Evolutionary conservation across 2,888 invertebrate species (phyloP).

Genomic region (Pandemis cinnamomeana): DNA sequence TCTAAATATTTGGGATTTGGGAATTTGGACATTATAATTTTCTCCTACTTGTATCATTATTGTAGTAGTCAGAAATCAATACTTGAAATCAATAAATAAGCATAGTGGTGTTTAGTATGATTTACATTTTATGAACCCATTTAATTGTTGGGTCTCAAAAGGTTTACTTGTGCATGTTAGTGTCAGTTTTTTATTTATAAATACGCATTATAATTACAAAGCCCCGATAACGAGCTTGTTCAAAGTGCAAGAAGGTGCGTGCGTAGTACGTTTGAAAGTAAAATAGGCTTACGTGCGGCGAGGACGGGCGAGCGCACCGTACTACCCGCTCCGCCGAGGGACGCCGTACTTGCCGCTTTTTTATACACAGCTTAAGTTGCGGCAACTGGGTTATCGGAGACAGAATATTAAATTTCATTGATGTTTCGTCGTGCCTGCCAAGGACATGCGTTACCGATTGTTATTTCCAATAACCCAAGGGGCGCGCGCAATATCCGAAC

Average conservation of each 20-base stretch:
- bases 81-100: too few species aligned
- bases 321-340: conserved; percentile 66
- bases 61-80: neutral
- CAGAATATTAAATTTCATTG: conserved; percentile 81
- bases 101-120: too few species aligned
- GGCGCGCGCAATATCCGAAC: conserved; percentile 57
- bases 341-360: conserved; percentile 69
- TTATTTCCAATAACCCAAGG: conserved; percentile 62
- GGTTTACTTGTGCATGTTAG: too few species aligned
- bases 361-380: conserved; percentile 72
- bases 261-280: conserved; percentile 65
- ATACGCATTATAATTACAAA: neutral
- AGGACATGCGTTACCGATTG: conserved; percentile 72
- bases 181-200: too few species aligned
- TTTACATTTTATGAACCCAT: too few species aligned
- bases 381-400: conserved; percentile 80
- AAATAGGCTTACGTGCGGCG: conserved; percentile 77
- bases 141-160: too few species aligned
- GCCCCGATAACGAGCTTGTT: neutral
- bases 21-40: neutral
- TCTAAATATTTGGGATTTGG: neutral
- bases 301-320: conserved; percentile 73
- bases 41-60: neutral
- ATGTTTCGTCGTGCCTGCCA: conserved; percentile 71
- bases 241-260: conserved; percentile 56